Evolutionary conservation across 1,140 invertebrate genomes (phyloP).

Genomic region (Hestina assimilis): DNA sequence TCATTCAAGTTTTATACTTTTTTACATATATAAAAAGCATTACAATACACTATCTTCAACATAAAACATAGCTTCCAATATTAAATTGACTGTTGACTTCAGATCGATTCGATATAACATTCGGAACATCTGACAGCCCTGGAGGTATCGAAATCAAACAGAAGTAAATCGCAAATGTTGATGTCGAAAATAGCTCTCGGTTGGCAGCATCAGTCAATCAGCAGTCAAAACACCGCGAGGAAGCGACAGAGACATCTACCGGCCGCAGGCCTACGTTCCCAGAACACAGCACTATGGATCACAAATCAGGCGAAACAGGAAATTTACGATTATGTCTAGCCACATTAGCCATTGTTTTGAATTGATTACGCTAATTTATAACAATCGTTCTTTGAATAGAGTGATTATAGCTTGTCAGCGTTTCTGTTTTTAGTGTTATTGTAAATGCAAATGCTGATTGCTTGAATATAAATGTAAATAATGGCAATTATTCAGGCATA

Average conservation of each 20-base stretch:
- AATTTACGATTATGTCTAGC: constrained; percentile 30
- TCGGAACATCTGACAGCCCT: constrained; percentile 20
- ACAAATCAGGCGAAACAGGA: constrained; percentile 28
- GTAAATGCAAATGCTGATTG: too few species aligned
- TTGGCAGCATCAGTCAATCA: constrained; percentile 63
- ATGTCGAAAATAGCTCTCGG: constrained; percentile 43
- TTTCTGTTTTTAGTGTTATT: background rate
- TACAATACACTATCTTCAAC: too few species aligned
- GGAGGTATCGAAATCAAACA: constrained; percentile 29
- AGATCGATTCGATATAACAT: constrained; percentile 5
- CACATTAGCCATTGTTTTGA: constrained; percentile 27
- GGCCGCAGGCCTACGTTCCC: constrained; percentile 35
- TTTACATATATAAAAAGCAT: too few species aligned
- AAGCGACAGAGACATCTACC: constrained; percentile 40
- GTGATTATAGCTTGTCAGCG: background rate
- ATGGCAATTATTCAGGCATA: too few species aligned
- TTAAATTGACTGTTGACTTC: background rate
- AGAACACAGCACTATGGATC: constrained; percentile 37
- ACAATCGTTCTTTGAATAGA: constrained; percentile 5
- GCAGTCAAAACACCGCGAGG: constrained; percentile 53
- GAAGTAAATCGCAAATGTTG: constrained; percentile 35
- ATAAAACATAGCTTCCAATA: too few species aligned
- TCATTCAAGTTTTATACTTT: too few species aligned
- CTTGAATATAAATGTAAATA: too few species aligned
- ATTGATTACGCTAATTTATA: constrained; percentile 13